Conservation (phyloP, 2,888 invertebrate genomes). For the Melinopterus prodromus region DNA sequence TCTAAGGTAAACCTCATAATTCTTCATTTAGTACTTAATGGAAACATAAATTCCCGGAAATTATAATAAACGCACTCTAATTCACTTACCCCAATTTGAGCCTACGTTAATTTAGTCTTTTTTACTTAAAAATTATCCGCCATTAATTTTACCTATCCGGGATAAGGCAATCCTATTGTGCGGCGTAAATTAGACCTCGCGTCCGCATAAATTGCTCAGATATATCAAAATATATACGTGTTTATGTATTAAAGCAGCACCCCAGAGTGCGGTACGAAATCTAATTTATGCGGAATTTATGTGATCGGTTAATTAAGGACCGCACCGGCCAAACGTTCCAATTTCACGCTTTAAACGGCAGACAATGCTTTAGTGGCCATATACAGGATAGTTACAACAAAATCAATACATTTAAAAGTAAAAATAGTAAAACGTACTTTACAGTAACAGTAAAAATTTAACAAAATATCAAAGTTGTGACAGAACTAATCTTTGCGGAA, state of each 20-base stretch:
- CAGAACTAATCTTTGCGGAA: no score
- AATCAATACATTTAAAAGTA: no score
- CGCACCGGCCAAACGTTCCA: neutral
- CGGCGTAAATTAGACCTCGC: neutral
- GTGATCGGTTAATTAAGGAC: neutral
- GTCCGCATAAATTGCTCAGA: neutral
- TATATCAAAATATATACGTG: neutral
- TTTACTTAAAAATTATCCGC: slow-evolving; percentile 24
- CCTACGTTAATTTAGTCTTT: slow-evolving; percentile 17
- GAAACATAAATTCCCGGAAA: slow-evolving; percentile 14
- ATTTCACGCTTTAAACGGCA: neutral
- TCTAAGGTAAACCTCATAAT: slow-evolving; percentile 11
- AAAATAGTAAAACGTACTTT: neutral
- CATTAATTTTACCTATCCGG: slow-evolving; percentile 15
- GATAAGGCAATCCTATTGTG: neutral
- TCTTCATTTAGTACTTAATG: slow-evolving; percentile 18
- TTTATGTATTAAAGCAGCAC: neutral
- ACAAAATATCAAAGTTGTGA: no score
- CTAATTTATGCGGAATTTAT: neutral
- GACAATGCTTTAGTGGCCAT: neutral
- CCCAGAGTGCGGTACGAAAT: neutral
- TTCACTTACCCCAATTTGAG: slow-evolving; percentile 13
- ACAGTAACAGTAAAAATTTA: neutral
- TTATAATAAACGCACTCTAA: slow-evolving; percentile 17
- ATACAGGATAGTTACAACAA: neutral